Percentiles rank a stretch among this genome's conserved stretches.
Conservation (phyloP, 2,797 vertebrate genomes). For the Sebastes cheni region DNA sequence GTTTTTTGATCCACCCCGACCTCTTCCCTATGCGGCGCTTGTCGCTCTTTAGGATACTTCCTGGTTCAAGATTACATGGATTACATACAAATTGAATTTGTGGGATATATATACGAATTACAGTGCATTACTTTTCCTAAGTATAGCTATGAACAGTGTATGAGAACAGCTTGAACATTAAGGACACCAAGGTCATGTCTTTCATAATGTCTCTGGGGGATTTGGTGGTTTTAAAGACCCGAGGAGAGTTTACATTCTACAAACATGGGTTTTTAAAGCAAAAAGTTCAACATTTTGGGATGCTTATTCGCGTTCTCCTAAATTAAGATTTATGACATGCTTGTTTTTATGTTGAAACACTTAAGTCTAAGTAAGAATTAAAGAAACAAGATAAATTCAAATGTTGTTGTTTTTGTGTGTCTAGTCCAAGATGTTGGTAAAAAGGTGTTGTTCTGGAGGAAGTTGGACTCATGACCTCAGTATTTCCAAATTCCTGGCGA, state of each 20-base stretch:
- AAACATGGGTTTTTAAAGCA: background rate
- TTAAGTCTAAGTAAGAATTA: too few relatives aligned
- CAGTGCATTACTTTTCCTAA: too few relatives aligned
- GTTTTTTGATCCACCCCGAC: too few relatives aligned
- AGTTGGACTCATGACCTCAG: background rate
- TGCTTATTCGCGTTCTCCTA: background rate
- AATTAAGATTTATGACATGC: background rate
- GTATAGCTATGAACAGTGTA: too few relatives aligned
- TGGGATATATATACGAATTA: too few relatives aligned
- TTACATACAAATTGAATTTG: too few relatives aligned
- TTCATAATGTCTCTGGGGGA: background rate
- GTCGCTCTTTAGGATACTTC: too few relatives aligned
- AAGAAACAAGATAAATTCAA: background rate
- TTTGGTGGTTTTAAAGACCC: background rate
- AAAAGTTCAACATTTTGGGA: background rate
- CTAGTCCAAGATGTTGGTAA: background rate
- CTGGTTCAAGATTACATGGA: too few relatives aligned
- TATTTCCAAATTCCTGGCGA: background rate
- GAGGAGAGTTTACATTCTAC: background rate
- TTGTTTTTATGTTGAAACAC: background rate
- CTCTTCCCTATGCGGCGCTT: rapidly evolving
- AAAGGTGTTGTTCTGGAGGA: background rate
- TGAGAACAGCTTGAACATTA: background rate
- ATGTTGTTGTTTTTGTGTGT: background rate
- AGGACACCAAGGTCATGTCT: background rate